Percentiles rank a stretch among this genome's conserved stretches.
Conservation (phyloP, 2,797 vertebrate genomes). For the Falco biarmicus region DNA sequence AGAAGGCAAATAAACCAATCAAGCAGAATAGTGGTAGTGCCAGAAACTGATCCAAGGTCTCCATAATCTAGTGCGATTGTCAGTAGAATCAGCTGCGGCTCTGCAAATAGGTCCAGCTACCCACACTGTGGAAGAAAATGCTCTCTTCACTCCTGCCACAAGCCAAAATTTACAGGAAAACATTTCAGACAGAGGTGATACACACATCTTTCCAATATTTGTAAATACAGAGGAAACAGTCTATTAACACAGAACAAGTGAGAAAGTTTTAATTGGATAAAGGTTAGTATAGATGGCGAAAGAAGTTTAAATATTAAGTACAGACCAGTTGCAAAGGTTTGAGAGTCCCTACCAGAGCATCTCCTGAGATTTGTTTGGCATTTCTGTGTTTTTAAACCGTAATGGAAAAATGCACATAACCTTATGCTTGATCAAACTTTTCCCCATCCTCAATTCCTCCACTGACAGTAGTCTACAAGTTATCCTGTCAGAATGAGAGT, state of each 20-base stretch:
- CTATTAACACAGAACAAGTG: neutral
- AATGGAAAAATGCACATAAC: conserved; percentile 55
- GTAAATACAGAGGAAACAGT: neutral
- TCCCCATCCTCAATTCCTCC: conserved; percentile 39
- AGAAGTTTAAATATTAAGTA: neutral
- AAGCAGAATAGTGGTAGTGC: neutral
- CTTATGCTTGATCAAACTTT: conserved; percentile 59
- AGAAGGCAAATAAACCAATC: neutral
- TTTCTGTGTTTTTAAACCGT: conserved; percentile 24
- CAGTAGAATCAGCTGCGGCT: neutral
- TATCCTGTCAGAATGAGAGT: conserved; percentile 58
- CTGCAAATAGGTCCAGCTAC: neutral
- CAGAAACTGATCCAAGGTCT: neutral
- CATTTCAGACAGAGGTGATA: neutral
- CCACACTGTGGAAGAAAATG: neutral
- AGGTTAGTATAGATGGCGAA: neutral
- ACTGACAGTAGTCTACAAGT: conserved; percentile 62
- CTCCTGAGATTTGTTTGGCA: conserved; percentile 30
- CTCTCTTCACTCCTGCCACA: neutral
- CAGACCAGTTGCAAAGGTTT: neutral
- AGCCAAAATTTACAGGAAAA: neutral
- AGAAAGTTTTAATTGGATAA: neutral
- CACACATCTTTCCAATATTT: neutral
- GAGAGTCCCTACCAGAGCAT: neutral
- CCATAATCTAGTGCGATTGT: neutral